Base-by-base conservation (phyloP, 1,140 invertebrate species). In the Rhynchophorus ferrugineus region DNA sequence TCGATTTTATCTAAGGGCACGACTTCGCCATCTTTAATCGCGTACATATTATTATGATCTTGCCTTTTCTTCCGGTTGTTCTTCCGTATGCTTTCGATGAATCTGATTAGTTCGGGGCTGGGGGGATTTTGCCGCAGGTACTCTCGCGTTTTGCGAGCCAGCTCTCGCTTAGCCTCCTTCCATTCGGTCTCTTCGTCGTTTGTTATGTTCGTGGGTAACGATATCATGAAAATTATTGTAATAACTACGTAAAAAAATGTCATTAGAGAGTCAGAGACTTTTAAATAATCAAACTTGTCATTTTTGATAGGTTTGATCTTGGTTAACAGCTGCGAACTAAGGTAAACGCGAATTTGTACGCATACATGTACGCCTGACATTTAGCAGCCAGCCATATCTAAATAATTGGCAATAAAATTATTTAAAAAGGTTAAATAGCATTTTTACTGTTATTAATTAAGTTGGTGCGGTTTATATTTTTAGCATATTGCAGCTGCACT, bases 21-120 rank as follows among this genome's bases (percentile, higher is more conserved):
- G 9, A 61, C 29, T 2, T 58, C 46, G 11, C 60, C 60, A 39
- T 61, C 42, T 34, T 60, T 51, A 13, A 61, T 37, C 6, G 59
- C 54, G 20, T 60, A 61, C 45, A 60, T 44, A 21, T 54, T 43
- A 11, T 54, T 55, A 41, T 49, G 49, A 33, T 51, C 49, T 18
- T 54, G 47, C 36, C 56, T 49, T 50, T 38, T 55, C 24, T 39
- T 59, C 22, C 36, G 33, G 36, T 42, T 22, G 14, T 33, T 13
- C 13, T 36, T 45, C 19, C 42, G 41, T n/a, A 47, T 24, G 38
- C 33, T 42, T 13, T 53, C 41, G 14, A 61, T 61, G 29, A 61
- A 61, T 1, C 51, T 5, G 11, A 35, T 42, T 0, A 61, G 41
- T 7, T 61, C 55, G 6, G 37, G 16, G 37, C 60, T 61, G 16